Conservation (phyloP, 2,797 vertebrate genomes). For the Neosilurus mollespiculum region DNA sequence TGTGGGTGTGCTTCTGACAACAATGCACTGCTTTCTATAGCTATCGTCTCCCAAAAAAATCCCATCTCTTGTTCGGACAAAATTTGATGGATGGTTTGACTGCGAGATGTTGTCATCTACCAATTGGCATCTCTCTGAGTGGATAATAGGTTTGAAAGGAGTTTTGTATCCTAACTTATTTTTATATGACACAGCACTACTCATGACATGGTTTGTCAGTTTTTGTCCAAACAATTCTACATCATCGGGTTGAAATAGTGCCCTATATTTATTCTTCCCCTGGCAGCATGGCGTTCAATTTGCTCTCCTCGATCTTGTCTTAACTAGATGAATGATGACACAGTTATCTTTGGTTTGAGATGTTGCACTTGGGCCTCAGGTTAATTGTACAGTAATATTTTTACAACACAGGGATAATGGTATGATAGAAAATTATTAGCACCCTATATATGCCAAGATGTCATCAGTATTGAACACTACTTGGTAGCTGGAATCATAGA, state of each 20-base stretch:
- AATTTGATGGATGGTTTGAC: constrained; percentile 51
- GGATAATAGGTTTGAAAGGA: constrained; percentile 48
- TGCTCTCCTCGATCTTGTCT: constrained; percentile 1
- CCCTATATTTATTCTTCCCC: constrained; percentile 26
- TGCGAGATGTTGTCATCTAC: constrained; percentile 44
- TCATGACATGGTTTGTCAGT: constrained; percentile 39
- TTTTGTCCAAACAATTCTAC: constrained; percentile 34
- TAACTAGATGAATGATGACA: constrained; percentile 21
- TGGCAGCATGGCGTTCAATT: not conserved
- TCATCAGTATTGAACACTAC: not conserved
- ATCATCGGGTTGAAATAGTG: constrained; percentile 11
- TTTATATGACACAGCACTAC: constrained; percentile 35
- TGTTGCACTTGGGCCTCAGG: not conserved
- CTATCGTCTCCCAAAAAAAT: not conserved
- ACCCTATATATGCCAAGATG: not conserved
- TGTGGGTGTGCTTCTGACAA: not conserved
- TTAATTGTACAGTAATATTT: constrained; percentile 14
- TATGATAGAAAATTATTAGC: not conserved
- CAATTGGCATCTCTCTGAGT: constrained; percentile 43
- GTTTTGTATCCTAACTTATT: constrained; percentile 37
- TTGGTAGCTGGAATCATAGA: not conserved
- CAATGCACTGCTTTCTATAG: constrained; percentile 19
- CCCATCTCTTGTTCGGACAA: constrained; percentile 28
- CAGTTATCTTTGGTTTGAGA: constrained; percentile 8
- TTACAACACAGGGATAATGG: not conserved